Base-by-base conservation (phyloP, 2,113 vertebrate genomes). In the Phaetusa simplex region DNA sequence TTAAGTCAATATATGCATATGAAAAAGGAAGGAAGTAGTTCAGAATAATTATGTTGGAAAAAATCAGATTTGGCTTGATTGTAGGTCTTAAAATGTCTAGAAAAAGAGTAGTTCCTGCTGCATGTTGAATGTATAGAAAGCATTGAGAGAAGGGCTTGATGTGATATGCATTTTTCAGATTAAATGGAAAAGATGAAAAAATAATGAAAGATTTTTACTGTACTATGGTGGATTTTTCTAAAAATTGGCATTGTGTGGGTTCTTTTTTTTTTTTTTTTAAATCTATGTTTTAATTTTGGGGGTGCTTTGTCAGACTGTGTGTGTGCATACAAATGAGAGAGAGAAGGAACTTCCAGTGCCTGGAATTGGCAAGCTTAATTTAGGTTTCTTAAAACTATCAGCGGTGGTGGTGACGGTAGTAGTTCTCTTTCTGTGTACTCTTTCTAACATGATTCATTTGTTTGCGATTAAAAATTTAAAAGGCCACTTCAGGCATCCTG, bases 381-480 rank as follows among this genome's bases (percentile, higher is more conserved):
- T 34, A 53, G n/a, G 5, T 69, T 91, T 82, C 61, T 87, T 30
- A 76, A 94, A 93, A 76, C 29, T 67, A 26, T 66, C 56, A 76
- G 36, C 69, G 70, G 52, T 88, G 66, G 11, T 88, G 59, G 82
- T 53, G 30, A 67, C 45, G 42, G 58, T 90, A 74, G 70, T 65
- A 87, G 61, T 42, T 84, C 17, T 86, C 61, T 91, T 83, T 92
- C 78, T 89, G 61, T 82, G 79, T 81, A 70, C 71, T 76, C 71
- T 86, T 86, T 88, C 59, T 93, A 79, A 67, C 29, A 40, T 62
- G 71, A 96, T 84, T 96, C 59, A 88, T 88, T 94, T 94, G 62
- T 92, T 96, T 87, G 64, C 79, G 62, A 85, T 95, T 91, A 88
- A 96, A 96, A 90, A 82, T 93, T 86, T 58, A 82, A 84, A 95